These are phyloP conservation scores for Montipora efflorescens DNA, from an alignment of 64 coral and sea anemone species.

Conservation along the genomic window DNA sequence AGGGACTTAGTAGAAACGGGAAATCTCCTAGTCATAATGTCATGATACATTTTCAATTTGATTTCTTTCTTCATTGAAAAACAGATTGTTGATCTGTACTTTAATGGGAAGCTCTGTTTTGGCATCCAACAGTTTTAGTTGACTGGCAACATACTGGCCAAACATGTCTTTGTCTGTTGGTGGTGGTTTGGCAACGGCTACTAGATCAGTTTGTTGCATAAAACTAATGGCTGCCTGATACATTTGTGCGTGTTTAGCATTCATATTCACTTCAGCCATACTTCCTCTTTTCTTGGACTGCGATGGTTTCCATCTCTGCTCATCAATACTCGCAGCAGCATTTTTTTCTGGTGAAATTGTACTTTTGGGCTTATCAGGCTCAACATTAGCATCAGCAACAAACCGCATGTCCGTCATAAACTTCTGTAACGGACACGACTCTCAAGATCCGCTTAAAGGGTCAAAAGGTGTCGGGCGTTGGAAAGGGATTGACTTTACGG, in stretches of 20 bases:
- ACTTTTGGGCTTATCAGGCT: background rate
- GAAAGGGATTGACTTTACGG: too few species aligned
- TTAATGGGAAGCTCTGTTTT: slow-evolving; percentile 13
- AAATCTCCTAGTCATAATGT: slow-evolving; percentile 1
- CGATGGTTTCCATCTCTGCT: background rate
- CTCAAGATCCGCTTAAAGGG: too few species aligned
- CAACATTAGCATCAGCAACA: slow-evolving; percentile 3
- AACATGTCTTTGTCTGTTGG: slow-evolving; percentile 1
- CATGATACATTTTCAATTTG: slow-evolving; percentile 30
- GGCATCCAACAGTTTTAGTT: slow-evolving; percentile 42
- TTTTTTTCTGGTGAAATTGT: background rate
- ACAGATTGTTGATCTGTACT: slow-evolving; percentile 48
- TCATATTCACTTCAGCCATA: slow-evolving; percentile 1
- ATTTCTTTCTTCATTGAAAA: background rate
- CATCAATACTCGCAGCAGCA: background rate
- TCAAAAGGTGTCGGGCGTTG: too few species aligned
- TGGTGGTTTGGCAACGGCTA: slow-evolving; percentile 1
- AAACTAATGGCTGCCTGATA: slow-evolving; percentile 43
- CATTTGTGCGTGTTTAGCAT: slow-evolving; percentile 1
- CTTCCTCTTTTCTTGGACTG: slow-evolving; percentile 3
- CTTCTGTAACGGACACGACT: too few species aligned
- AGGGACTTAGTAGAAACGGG: background rate
- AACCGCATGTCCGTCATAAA: slow-evolving; percentile 35
- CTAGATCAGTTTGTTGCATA: slow-evolving; percentile 20
- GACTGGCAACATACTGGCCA: slow-evolving; percentile 42